Evolutionary conservation across 2,888 invertebrate species (phyloP).

Genomic region (Macrosiphum euphorbiae): DNA sequence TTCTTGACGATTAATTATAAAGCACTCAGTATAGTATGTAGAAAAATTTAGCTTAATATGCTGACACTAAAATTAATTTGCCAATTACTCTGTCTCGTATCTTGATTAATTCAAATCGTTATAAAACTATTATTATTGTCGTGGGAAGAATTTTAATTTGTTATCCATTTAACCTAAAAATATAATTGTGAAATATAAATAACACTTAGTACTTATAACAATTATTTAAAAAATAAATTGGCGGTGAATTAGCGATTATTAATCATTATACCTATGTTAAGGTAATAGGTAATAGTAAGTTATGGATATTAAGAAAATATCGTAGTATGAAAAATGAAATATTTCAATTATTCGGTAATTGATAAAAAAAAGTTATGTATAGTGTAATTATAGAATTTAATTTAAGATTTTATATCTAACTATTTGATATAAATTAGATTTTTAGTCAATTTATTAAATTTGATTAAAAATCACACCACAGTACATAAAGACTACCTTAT

Average conservation of each 20-base stretch:
- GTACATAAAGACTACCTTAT: background rate
- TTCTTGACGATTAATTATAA: background rate
- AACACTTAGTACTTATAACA: too few species aligned
- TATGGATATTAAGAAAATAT: background rate
- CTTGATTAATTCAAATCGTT: background rate
- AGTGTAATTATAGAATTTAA: background rate
- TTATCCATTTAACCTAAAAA: background rate
- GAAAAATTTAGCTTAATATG: background rate
- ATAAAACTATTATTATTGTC: background rate
- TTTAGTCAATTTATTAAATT: background rate
- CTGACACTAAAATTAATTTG: background rate
- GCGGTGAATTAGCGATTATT: background rate
- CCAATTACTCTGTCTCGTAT: background rate
- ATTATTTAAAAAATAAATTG: background rate
- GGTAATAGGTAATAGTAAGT: background rate
- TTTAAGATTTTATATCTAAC: background rate
- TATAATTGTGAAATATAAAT: background rate
- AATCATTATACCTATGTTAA: background rate
- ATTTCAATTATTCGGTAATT: too few species aligned
- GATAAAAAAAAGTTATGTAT: too few species aligned
- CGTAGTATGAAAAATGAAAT: background rate
- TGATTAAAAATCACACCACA: background rate
- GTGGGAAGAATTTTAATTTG: constrained; percentile 6
- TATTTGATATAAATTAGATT: background rate
- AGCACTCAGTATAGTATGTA: background rate